Percentiles rank a stretch among this genome's conserved stretches.
These are phyloP conservation scores for Stenoptilia bipunctidactyla DNA, from an alignment of 2,888 invertebrate genomes.

Conservation along the genomic window DNA sequence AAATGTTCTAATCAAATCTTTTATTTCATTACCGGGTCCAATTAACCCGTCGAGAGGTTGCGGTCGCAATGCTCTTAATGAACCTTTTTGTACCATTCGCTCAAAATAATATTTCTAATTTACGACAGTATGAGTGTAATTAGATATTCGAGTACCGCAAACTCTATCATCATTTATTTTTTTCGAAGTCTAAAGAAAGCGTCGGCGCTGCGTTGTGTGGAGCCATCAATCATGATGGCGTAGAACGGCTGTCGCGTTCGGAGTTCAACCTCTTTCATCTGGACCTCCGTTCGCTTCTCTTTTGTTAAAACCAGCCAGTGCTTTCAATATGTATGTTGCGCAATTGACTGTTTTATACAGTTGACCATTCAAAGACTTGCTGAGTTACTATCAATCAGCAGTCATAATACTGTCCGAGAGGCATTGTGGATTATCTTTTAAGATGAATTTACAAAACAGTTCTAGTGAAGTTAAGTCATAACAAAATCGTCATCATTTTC, in stretches of 20 bases:
- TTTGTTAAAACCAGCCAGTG: neutral
- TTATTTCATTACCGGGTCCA: neutral
- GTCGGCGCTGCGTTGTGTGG: too few species aligned
- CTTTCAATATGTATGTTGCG: too few species aligned
- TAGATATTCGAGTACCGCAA: neutral
- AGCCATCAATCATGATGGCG: neutral
- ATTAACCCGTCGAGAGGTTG: neutral
- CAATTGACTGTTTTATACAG: too few species aligned
- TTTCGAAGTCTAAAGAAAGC: neutral
- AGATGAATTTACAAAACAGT: too few species aligned
- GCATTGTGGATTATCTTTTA: too few species aligned
- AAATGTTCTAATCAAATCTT: too few species aligned
- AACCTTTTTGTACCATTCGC: neutral
- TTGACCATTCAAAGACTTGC: too few species aligned
- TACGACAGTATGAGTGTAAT: slow-evolving; percentile 1
- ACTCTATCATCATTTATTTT: neutral
- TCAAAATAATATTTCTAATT: neutral
- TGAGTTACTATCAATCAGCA: too few species aligned
- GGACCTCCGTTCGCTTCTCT: neutral
- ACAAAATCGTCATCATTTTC: too few species aligned
- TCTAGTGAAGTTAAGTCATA: too few species aligned
- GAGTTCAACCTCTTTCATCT: neutral
- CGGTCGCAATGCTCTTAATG: neutral
- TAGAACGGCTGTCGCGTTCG: neutral
- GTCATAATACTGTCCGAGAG: too few species aligned